Evolutionary conservation across 2,888 invertebrate species (phyloP).

Genomic region (Cheiracanthium punctorium): DNA sequence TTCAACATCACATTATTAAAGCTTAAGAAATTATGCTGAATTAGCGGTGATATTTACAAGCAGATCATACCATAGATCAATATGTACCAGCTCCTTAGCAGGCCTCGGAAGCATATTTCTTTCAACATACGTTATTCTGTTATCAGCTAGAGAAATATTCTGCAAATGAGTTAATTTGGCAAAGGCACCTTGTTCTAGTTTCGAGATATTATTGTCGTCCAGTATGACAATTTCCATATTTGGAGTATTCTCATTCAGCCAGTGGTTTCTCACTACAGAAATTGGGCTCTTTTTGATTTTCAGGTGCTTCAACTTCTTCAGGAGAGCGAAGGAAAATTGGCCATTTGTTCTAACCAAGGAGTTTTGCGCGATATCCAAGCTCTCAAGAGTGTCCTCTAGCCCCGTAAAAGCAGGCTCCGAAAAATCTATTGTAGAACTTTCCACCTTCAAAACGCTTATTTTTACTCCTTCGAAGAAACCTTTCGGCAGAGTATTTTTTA

Average conservation of each 20-base stretch:
- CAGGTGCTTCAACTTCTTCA: conserved; percentile 32
- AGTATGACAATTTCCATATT: conserved; percentile 21
- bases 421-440: conserved; percentile 31
- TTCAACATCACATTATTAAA: too few species aligned
- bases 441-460: conserved; percentile 32
- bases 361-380: conserved; percentile 39
- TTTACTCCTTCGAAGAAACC: conserved; percentile 45
- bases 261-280: conserved; percentile 31
- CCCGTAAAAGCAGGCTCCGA: conserved; percentile 44
- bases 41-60: too few species aligned
- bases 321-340: conserved; percentile 27
- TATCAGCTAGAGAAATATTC: conserved; percentile 53
- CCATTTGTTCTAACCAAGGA: conserved; percentile 32
- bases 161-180: conserved; percentile 30
- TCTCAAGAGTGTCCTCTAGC: conserved; percentile 25
- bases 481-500: conserved; percentile 23
- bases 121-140: conserved; percentile 32
- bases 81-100: conserved; percentile 25
- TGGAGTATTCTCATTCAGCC: conserved; percentile 42
- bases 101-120: conserved; percentile 61
- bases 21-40: too few species aligned
- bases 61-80: conserved; percentile 62
- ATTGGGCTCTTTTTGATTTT: conserved; percentile 43
- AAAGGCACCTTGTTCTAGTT: conserved; percentile 52
- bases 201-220: conserved; percentile 54